Conservation (phyloP, 1,140 invertebrate species). For the Formica exsecta region DNA sequence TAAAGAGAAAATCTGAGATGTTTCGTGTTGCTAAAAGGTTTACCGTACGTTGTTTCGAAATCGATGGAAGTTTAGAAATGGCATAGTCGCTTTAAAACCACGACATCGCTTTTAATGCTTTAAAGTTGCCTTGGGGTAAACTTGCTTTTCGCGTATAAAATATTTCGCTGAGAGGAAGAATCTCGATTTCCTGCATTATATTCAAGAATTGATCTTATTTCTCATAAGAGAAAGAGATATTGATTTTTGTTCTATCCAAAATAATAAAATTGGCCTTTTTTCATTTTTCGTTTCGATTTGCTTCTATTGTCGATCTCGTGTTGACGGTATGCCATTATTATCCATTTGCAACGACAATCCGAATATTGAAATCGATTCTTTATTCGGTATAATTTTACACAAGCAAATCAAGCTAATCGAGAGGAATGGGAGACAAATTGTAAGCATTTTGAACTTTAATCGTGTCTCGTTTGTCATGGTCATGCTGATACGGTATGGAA, state of each 20-base stretch:
- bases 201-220: not conserved
- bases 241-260: not conserved
- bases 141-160: constrained; percentile 1
- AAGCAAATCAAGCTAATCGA: constrained; percentile 30
- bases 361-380: not conserved
- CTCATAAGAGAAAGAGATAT: not conserved
- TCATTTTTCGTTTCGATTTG: not conserved
- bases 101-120: not conserved
- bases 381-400: not conserved
- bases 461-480: constrained; percentile 33
- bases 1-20: not conserved
- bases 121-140: not conserved
- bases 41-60: not conserved
- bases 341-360: constrained; percentile 20
- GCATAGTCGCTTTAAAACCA: not conserved
- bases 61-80: not conserved
- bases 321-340: not conserved
- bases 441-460: constrained; percentile 46
- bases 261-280: not conserved
- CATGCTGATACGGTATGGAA: constrained; percentile 13
- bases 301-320: not conserved
- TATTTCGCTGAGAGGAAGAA: not conserved
- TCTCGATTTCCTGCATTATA: constrained; percentile 1
- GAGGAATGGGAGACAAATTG: constrained; percentile 46
- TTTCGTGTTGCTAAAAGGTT: not conserved